Evolutionary conservation across 2,113 vertebrate species (phyloP).

Genomic region (Limanda limanda): DNA sequence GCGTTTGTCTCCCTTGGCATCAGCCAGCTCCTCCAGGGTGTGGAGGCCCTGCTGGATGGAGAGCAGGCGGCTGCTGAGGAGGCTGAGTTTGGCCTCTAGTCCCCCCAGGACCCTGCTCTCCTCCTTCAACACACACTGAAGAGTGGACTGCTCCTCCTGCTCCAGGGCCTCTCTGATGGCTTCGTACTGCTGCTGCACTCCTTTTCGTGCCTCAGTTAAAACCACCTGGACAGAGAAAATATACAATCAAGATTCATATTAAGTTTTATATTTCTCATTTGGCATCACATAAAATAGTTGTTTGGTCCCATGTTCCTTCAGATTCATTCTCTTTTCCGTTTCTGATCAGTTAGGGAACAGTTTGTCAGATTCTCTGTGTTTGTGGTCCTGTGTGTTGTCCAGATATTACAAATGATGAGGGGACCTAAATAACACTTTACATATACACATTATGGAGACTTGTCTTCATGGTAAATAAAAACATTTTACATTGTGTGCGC

Average conservation of each 20-base stretch:
- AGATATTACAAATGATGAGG: too few species aligned
- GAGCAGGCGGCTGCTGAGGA: slow-evolving; percentile 61
- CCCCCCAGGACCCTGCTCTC: slow-evolving; percentile 72
- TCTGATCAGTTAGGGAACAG: not conserved
- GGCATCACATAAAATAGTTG: not conserved
- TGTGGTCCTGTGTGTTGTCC: too few species aligned
- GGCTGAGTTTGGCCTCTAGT: slow-evolving; percentile 72
- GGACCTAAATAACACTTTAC: too few species aligned
- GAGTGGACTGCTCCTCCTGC: slow-evolving; percentile 77
- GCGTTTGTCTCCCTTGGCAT: slow-evolving; percentile 63
- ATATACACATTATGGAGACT: too few species aligned
- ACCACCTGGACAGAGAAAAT: slow-evolving; percentile 53
- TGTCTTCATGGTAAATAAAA: too few species aligned
- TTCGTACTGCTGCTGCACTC: slow-evolving; percentile 78
- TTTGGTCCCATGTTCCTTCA: not conserved
- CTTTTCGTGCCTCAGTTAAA: slow-evolving; percentile 50
- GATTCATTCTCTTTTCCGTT: not conserved
- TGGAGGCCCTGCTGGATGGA: slow-evolving; percentile 71
- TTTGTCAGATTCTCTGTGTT: too few species aligned
- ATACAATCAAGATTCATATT: not conserved
- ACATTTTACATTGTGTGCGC: too few species aligned
- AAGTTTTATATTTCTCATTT: not conserved
- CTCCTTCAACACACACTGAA: slow-evolving; percentile 76
- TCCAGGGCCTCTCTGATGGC: slow-evolving; percentile 79
- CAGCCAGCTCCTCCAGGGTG: slow-evolving; percentile 71